Conservation (phyloP, 2,888 invertebrate genomes). For the Spisula subtruncata region DNA sequence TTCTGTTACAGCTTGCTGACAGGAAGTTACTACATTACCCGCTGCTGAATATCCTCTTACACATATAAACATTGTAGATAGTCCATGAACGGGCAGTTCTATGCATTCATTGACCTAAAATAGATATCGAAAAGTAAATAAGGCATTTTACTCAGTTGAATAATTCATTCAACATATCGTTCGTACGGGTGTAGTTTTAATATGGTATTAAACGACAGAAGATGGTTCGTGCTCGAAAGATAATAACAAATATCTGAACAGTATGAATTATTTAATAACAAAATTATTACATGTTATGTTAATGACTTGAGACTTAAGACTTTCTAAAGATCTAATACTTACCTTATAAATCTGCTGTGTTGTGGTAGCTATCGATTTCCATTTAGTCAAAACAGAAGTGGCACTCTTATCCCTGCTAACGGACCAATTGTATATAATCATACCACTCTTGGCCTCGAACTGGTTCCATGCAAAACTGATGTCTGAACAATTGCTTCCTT, state of each 20-base stretch:
- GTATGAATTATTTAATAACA: too few species aligned
- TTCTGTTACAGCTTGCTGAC: neutral
- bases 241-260: too few species aligned
- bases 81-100: slow-evolving; percentile 20
- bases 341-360: neutral
- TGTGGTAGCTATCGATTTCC: neutral
- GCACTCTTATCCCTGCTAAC: slow-evolving; percentile 7
- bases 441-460: slow-evolving; percentile 34
- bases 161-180: too few species aligned
- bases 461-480: slow-evolving; percentile 27
- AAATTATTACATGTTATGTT: too few species aligned
- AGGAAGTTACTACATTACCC: slow-evolving; percentile 15
- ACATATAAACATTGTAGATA: slow-evolving; percentile 32
- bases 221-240: too few species aligned
- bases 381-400: neutral
- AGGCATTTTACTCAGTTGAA: too few species aligned
- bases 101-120: slow-evolving; percentile 38
- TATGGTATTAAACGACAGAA: too few species aligned
- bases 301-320: too few species aligned
- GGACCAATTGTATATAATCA: slow-evolving; percentile 44
- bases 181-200: too few species aligned
- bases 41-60: slow-evolving; percentile 32
- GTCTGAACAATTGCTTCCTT: neutral
- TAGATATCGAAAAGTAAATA: too few species aligned
- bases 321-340: neutral